A percentile compares a stretch with the other conserved stretches of the same genome.
These are phyloP conservation scores for Oligia fasciuncula DNA, from an alignment of 2,888 invertebrate species.

Conservation along the genomic window DNA sequence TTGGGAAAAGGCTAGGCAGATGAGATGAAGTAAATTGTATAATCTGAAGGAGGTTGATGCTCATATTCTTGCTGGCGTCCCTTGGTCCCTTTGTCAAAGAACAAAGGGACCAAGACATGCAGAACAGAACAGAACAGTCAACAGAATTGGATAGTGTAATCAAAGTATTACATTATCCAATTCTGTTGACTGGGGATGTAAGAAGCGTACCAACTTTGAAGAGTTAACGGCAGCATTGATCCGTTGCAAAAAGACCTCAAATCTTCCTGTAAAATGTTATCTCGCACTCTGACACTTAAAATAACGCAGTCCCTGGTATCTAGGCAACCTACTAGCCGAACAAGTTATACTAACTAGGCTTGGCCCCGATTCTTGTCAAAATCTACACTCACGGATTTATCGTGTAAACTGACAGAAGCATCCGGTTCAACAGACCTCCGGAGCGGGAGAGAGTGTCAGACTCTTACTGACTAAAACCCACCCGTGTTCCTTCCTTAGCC, in stretches of 20 bases:
- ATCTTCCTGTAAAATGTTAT: neutral
- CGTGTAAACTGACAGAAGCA: neutral
- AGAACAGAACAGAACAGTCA: no score
- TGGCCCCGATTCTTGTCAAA: neutral
- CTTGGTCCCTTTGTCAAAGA: no score
- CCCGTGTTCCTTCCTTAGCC: no score
- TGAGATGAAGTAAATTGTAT: neutral
- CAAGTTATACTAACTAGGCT: neutral
- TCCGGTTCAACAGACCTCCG: conserved; percentile 3
- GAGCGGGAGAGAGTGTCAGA: no score
- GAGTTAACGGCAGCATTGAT: no score
- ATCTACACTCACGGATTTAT: neutral
- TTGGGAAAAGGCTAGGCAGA: no score
- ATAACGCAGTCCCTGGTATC: neutral
- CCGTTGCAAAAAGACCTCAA: neutral
- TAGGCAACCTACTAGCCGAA: conserved; percentile 2
- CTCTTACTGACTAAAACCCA: no score
- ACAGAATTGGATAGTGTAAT: no score
- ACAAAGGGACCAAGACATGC: no score
- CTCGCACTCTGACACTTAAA: neutral
- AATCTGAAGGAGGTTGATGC: neutral
- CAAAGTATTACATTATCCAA: neutral
- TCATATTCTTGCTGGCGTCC: neutral
- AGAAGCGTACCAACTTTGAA: neutral
- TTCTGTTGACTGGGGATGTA: neutral